phyloP scores from a whole-genome alignment of 2,797 vertebrate genomes.

The Enteromius unitaeniatus region DNA sequence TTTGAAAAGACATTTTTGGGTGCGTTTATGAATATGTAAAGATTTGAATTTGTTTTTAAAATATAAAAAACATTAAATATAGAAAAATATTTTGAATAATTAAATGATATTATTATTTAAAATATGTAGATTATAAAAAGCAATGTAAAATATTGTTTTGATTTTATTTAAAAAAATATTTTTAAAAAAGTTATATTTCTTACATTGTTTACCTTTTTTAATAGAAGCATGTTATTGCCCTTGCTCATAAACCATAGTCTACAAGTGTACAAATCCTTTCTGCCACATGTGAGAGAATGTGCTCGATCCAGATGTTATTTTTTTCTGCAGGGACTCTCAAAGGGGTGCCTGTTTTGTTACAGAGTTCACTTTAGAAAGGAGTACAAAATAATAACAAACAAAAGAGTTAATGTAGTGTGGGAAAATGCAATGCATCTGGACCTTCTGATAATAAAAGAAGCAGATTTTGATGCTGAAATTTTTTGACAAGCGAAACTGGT shows the following conservation, averaged over 20 bases:
- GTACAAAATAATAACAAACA: conserved; percentile 11
- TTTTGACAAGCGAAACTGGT: not conserved
- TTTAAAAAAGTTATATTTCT: too few relatives aligned
- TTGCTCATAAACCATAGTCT: conserved; percentile 22
- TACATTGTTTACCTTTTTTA: not conserved
- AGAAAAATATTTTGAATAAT: not conserved
- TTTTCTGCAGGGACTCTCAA: not conserved
- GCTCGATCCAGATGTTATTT: conserved; percentile 28
- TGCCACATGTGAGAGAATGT: conserved; percentile 35
- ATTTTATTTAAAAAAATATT: not conserved
- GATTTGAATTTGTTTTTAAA: not conserved
- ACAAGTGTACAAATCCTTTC: conserved; percentile 30
- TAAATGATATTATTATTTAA: not conserved
- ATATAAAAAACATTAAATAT: not conserved
- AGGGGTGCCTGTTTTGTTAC: conserved; percentile 25
- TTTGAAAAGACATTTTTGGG: not conserved
- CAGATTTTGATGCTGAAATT: not conserved
- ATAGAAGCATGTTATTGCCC: not conserved
- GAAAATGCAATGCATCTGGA: not conserved
- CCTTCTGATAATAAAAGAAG: not conserved
- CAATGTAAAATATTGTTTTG: not conserved
- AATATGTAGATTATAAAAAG: not conserved
- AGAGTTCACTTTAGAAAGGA: not conserved
- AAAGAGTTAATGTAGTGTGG: conserved; percentile 4
- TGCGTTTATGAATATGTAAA: not conserved